Base-by-base conservation (phyloP, 2,113 vertebrate genomes). In the Nibea coibor region DNA sequence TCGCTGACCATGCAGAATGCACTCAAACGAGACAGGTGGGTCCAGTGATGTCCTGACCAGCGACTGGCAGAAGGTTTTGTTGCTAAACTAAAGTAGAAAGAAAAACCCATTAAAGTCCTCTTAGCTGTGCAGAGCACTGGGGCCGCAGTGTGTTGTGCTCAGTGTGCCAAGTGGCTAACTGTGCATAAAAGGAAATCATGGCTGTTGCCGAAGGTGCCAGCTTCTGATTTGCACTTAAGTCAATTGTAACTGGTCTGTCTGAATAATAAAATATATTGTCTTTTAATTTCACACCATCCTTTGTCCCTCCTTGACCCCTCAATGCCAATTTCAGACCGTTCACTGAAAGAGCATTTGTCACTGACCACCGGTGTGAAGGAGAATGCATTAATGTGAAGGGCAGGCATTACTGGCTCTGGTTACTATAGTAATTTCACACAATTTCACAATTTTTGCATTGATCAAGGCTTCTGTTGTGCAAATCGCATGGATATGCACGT, bases 51-150 rank as follows among this genome's bases (percentile, higher is more conserved):
- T 81, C 67, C 80, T 22, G 72, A 73, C 54, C 63, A 73, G 66
- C 24, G 19, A 80, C 42, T 72, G 62, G n/a, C 72, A n/a, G 24
- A 42, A 31, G 22, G 72, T 78, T 72, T 83, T 88, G 71, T 78
- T 81, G 54, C 87, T 74, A 65, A 81, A 87, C 54, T 76, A 48
- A 87, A 86, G 82, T 72, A 65, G 75, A 76, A 70, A 83, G 67
- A 82, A 89, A 89, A 90, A 68, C 17, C 81, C 81, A 90, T 87
- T 90, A 86, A 76, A 81, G 84, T 72, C 81, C 63, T 81, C 62
- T 84, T 79, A 68, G 83, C 58, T 2, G 59, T 72, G 66, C 81
- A 72, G 79, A 75, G 74, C 71, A 26, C 12, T 31, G 68, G 57
- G 75, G 82, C 86, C 76, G 84, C 82, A 87, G 88, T 45, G 64